phyloP scores from a whole-genome alignment of 2,888 invertebrate species.

The Carpatolechia fugitivella region DNA sequence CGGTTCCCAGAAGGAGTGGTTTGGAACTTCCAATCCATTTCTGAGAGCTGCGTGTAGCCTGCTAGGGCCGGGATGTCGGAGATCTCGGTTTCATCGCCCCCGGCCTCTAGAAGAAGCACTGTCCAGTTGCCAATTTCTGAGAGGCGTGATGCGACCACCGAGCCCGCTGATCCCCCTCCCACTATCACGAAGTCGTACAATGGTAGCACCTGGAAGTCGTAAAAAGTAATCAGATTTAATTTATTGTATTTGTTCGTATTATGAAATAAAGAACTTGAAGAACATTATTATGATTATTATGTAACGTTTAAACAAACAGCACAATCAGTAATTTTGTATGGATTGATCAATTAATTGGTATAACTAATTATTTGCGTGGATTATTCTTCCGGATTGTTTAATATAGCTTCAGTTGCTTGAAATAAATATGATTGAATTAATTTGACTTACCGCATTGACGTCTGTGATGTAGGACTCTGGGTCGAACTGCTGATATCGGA shows the following conservation, averaged over 20 bases:
- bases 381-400: no score
- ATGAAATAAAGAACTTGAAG: not conserved
- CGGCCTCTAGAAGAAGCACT: slow-evolving; percentile 90
- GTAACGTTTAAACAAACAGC: no score
- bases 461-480: slow-evolving; percentile 89
- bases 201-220: slow-evolving; percentile 80
- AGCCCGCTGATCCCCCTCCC: slow-evolving; percentile 94
- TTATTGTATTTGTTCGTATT: not conserved
- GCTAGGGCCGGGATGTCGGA: slow-evolving; percentile 92
- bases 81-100: slow-evolving; percentile 92
- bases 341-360: no score
- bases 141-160: slow-evolving; percentile 90
- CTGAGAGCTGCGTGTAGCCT: slow-evolving; percentile 90
- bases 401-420: no score
- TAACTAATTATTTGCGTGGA: no score
- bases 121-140: slow-evolving; percentile 91
- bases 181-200: slow-evolving; percentile 93
- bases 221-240: not conserved
- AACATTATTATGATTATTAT: no score
- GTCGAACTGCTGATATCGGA: slow-evolving; percentile 89
- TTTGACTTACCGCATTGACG: slow-evolving; percentile 83
- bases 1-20: slow-evolving; percentile 88
- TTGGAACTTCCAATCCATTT: slow-evolving; percentile 95
- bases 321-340: no score
- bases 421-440: not conserved